These are phyloP conservation scores for Nemotelus pantherinus DNA, from an alignment of 2,888 invertebrate genomes.

Conservation along the genomic window DNA sequence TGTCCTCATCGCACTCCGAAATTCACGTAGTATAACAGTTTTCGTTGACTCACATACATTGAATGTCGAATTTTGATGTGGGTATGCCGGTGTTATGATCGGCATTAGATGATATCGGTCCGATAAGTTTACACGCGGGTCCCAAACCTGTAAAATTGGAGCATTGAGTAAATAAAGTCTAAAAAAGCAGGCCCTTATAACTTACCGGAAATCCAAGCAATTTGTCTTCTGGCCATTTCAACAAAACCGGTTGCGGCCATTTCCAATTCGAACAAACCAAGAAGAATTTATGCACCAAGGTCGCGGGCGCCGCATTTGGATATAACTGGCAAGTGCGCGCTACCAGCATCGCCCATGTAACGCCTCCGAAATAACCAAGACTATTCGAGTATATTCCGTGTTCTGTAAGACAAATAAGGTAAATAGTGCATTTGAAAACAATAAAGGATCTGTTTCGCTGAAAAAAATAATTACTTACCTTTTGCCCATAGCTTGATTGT, in stretches of 20 bases:
- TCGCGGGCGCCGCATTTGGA: slow-evolving; percentile 95
- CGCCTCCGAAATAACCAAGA: slow-evolving; percentile 96
- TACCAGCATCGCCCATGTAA: slow-evolving; percentile 99
- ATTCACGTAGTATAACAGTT: slow-evolving; percentile 92
- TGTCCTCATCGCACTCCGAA: slow-evolving; percentile 77
- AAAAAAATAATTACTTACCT: slow-evolving; percentile 70
- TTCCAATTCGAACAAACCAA: slow-evolving; percentile 98
- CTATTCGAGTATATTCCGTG: slow-evolving; percentile 98
- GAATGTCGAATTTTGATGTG: slow-evolving; percentile 99
- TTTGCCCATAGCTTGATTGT: slow-evolving; percentile 99
- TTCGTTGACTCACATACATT: slow-evolving; percentile 95
- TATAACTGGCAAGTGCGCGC: slow-evolving; percentile 98
- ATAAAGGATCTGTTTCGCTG: not conserved
- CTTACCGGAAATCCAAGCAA: slow-evolving; percentile 80
- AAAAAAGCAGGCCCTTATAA: not conserved
- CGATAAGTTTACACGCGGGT: slow-evolving; percentile 89
- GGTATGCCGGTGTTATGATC: slow-evolving; percentile 99
- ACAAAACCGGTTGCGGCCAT: slow-evolving; percentile 97
- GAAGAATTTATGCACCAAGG: slow-evolving; percentile 97
- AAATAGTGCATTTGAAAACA: not conserved
- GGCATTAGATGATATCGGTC: slow-evolving; percentile 98
- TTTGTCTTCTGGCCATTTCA: slow-evolving; percentile 90
- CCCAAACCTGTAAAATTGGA: slow-evolving; percentile 72
- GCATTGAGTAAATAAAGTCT: not conserved
- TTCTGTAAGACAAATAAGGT: slow-evolving; percentile 66